phyloP scores from a whole-genome alignment of 2,888 invertebrate genomes.

The Ctena decussata region DNA sequence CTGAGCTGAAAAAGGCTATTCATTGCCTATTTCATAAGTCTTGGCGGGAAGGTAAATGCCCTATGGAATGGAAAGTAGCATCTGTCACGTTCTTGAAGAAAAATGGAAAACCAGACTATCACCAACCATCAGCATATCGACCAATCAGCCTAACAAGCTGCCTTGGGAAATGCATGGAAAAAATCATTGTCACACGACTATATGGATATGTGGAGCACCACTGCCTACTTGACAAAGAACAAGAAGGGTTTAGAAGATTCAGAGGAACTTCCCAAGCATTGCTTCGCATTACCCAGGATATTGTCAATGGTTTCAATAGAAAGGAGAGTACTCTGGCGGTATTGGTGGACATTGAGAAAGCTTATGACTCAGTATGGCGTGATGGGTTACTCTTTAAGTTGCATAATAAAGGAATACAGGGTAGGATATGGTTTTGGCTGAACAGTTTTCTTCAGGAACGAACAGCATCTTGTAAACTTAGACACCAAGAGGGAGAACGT shows the following conservation, averaged over 20 bases:
- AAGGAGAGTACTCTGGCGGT: slow-evolving; percentile 13
- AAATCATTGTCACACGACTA: slow-evolving; percentile 19
- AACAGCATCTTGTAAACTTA: slow-evolving; percentile 14
- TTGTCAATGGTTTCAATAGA: slow-evolving; percentile 30
- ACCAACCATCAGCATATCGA: slow-evolving; percentile 24
- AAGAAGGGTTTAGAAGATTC: slow-evolving; percentile 33
- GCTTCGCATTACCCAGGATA: slow-evolving; percentile 17
- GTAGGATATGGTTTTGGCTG: slow-evolving; percentile 26
- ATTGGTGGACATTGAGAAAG: slow-evolving; percentile 39
- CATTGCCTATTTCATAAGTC: slow-evolving; percentile 13
- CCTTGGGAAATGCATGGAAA: slow-evolving; percentile 32
- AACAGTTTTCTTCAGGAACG: too few relatives aligned
- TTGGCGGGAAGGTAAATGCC: slow-evolving; percentile 1
- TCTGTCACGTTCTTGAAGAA: slow-evolving; percentile 31
- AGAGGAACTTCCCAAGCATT: slow-evolving; percentile 21
- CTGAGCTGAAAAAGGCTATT: background rate
- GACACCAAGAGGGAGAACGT: background rate
- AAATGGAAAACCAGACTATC: slow-evolving; percentile 19
- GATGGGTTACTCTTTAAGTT: slow-evolving; percentile 30
- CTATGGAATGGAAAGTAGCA: slow-evolving; percentile 23
- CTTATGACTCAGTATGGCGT: slow-evolving; percentile 45
- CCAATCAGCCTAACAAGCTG: slow-evolving; percentile 41
- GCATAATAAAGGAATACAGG: slow-evolving; percentile 20
- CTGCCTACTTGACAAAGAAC: slow-evolving; percentile 20
- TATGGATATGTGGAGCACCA: slow-evolving; percentile 21